Percentiles rank a stretch among this genome's conserved stretches.
phyloP scores from a whole-genome alignment of 64 coral and sea anemone genomes.

The Cladopsammia gracilis region DNA sequence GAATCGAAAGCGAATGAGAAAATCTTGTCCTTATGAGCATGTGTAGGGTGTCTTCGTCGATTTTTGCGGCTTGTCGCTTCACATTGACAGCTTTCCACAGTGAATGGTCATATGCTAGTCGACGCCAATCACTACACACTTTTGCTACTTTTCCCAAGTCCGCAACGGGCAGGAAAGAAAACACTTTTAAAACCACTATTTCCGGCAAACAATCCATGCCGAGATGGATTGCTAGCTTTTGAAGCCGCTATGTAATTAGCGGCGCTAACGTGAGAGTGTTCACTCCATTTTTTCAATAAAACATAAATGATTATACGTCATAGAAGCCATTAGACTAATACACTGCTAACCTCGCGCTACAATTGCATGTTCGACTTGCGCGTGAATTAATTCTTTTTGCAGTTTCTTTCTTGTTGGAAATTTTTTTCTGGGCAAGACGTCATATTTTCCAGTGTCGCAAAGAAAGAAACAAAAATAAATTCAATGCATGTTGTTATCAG shows the following conservation, averaged over 20 bases:
- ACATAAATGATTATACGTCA: constrained; percentile 29
- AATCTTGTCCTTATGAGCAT: constrained; percentile 92
- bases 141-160: constrained; percentile 85
- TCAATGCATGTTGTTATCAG: no score
- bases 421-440: no score
- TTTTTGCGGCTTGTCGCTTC: constrained; percentile 72
- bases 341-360: background rate
- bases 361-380: background rate
- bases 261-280: background rate
- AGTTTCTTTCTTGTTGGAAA: no score
- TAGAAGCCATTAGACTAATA: constrained; percentile 6
- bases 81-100: constrained; percentile 94
- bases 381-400: background rate
- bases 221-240: constrained; percentile 42
- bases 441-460: no score
- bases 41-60: constrained; percentile 90
- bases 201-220: constrained; percentile 89
- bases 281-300: constrained; percentile 44
- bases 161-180: constrained; percentile 81
- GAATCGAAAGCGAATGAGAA: constrained; percentile 79
- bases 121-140: constrained; percentile 89
- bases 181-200: constrained; percentile 92
- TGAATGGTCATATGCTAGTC: constrained; percentile 94
- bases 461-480: no score
- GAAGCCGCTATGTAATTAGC: constrained; percentile 4